A percentile compares a stretch with the other conserved stretches of the same genome.
These are phyloP conservation scores for Uria aalge DNA, from an alignment of 2,113 vertebrate species.

Conservation along the genomic window DNA sequence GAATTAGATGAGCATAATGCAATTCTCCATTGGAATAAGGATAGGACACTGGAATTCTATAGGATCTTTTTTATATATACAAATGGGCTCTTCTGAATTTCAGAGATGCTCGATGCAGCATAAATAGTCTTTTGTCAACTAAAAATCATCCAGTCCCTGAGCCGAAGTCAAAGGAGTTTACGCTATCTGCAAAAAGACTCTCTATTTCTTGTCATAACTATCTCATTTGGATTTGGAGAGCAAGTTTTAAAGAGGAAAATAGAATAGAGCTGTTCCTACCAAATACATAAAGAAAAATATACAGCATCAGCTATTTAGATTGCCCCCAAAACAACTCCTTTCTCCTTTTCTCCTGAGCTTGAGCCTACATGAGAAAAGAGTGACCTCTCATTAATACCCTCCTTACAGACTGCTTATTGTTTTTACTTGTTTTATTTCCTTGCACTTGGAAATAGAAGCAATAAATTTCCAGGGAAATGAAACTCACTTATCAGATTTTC, in stretches of 20 bases:
- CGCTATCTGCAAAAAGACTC: neutral
- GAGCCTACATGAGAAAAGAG: slow-evolving; percentile 61
- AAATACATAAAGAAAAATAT: slow-evolving; percentile 25
- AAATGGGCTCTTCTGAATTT: slow-evolving; percentile 31
- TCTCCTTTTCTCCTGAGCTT: slow-evolving; percentile 37
- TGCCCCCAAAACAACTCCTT: neutral
- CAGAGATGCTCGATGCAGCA: neutral
- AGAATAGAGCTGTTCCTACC: neutral
- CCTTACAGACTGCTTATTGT: slow-evolving; percentile 71
- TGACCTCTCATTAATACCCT: slow-evolving; percentile 65
- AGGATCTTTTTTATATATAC: slow-evolving; percentile 13
- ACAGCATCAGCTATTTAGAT: neutral
- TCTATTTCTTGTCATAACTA: slow-evolving; percentile 14
- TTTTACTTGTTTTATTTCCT: slow-evolving; percentile 75
- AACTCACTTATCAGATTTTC: slow-evolving; percentile 82
- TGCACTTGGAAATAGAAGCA: slow-evolving; percentile 75
- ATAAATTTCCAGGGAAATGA: slow-evolving; percentile 84
- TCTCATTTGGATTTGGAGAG: neutral
- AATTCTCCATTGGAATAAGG: slow-evolving; percentile 1
- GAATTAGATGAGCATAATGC: slow-evolving; percentile 23
- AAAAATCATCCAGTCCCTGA: neutral
- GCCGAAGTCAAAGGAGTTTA: neutral
- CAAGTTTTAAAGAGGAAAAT: neutral
- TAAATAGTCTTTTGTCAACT: slow-evolving; percentile 24
- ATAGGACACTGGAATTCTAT: slow-evolving; percentile 19